Conservation (phyloP, 2,888 invertebrate genomes). For the Caenorhabditis auriculariae region DNA sequence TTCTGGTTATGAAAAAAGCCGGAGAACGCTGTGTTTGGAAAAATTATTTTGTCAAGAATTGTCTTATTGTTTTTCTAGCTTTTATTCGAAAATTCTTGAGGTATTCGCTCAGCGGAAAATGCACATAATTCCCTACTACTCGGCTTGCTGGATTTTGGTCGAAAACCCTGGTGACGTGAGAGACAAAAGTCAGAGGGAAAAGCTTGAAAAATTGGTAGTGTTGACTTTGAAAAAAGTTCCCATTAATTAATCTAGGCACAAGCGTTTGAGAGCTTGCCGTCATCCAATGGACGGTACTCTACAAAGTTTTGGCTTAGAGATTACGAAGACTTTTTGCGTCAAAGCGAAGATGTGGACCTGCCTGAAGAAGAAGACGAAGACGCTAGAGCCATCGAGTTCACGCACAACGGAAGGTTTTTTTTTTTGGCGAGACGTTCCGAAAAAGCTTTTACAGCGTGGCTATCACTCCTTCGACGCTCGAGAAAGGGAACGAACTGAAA, state of each 20-base stretch:
- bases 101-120: constrained; percentile 51
- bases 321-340: constrained; percentile 51
- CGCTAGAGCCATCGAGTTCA: constrained; percentile 29
- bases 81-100: constrained; percentile 15
- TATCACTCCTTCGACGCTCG: constrained; percentile 17
- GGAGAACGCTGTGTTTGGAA: not conserved
- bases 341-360: constrained; percentile 40
- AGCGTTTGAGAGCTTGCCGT: constrained; percentile 53
- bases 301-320: constrained; percentile 58
- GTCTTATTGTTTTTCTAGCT: not conserved
- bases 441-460: constrained; percentile 7
- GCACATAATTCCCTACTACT: constrained; percentile 58
- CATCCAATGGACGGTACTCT: constrained; percentile 52
- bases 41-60: not conserved
- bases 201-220: constrained; percentile 11
- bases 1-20: not conserved
- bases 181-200: constrained; percentile 13
- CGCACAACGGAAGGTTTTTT: constrained; percentile 33
- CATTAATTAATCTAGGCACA: constrained; percentile 30
- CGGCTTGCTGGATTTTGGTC: constrained; percentile 55
- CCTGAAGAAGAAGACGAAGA: constrained; percentile 38
- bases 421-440: not conserved
- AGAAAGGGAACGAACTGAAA: constrained; percentile 45
- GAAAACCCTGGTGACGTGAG: constrained; percentile 56
- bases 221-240: no score